Conservation (phyloP, 37 sponge, comb jelly and placozoan species). For the Geodia barretti region DNA sequence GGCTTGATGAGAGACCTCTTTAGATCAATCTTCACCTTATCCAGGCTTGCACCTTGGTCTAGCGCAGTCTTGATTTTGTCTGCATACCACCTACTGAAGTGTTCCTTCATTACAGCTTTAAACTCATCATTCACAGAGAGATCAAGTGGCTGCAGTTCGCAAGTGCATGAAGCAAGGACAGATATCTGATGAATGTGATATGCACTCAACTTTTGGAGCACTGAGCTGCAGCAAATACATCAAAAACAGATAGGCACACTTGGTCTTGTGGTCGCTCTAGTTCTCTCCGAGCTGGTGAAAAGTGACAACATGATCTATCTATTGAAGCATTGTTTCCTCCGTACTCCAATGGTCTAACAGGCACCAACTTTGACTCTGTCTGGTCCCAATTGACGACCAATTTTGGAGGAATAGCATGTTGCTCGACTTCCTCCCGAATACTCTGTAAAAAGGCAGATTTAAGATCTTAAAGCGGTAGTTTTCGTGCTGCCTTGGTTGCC, state of each 20-base stretch:
- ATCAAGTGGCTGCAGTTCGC: conserved; percentile 53
- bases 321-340: no score
- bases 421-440: no score
- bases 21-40: conserved; percentile 21
- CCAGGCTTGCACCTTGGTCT: not conserved
- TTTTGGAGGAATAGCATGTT: no score
- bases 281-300: conserved; percentile 16
- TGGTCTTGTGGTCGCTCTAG: conserved; percentile 1
- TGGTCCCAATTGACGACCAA: no score
- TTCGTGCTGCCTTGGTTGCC: no score
- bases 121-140: conserved; percentile 45
- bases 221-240: conserved; percentile 21
- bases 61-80: conserved; percentile 26
- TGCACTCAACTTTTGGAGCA: not conserved
- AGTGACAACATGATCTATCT: conserved; percentile 38
- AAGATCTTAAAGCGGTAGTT: no score
- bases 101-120: conserved; percentile 27
- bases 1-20: not conserved
- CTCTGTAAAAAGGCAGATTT: no score
- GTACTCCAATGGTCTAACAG: no score
- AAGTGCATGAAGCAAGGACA: conserved; percentile 49
- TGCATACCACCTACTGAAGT: conserved; percentile 65
- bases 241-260: conserved; percentile 42
- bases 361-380: no score
- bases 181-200: conserved; percentile 17